These are phyloP conservation scores for Oscheius myriophilus DNA, from an alignment of 2,888 invertebrate genomes.

Conservation along the genomic window DNA sequence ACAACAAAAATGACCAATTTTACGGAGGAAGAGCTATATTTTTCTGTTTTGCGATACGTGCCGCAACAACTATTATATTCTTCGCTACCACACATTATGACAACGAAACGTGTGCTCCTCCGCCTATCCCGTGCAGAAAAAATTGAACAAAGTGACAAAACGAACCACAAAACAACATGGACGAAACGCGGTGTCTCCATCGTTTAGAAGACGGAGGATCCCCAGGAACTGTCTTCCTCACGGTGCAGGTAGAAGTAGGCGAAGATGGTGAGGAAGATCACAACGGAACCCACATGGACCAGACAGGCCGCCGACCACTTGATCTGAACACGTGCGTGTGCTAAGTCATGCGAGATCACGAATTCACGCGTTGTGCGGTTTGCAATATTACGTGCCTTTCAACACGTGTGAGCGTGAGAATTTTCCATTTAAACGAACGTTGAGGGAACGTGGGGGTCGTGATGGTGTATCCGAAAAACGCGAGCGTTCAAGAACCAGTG, in stretches of 20 bases:
- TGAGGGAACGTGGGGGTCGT: too few relatives aligned
- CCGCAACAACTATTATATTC: too few relatives aligned
- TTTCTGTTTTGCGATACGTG: too few relatives aligned
- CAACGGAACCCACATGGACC: constrained; percentile 55
- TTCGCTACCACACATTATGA: too few relatives aligned
- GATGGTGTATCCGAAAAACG: too few relatives aligned
- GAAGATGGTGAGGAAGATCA: constrained; percentile 66
- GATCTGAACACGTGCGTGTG: too few relatives aligned
- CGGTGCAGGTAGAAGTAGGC: constrained; percentile 67
- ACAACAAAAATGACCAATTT: too few relatives aligned
- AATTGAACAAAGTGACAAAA: constrained; percentile 1
- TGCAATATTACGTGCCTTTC: not conserved
- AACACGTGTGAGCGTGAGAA: not conserved
- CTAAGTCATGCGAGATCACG: not conserved
- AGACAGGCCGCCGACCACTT: constrained; percentile 58
- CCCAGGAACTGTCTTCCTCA: constrained; percentile 65
- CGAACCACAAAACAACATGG: constrained; percentile 36
- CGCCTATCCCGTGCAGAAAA: not conserved
- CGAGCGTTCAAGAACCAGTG: too few relatives aligned
- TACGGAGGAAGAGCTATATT: too few relatives aligned
- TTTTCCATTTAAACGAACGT: not conserved
- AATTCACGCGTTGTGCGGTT: not conserved
- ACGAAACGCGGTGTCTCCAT: constrained; percentile 1
- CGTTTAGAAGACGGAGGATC: constrained; percentile 56
- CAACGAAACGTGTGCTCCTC: too few relatives aligned